phyloP scores from a whole-genome alignment of 2,113 vertebrate species.

The Taurulus bubalis region DNA sequence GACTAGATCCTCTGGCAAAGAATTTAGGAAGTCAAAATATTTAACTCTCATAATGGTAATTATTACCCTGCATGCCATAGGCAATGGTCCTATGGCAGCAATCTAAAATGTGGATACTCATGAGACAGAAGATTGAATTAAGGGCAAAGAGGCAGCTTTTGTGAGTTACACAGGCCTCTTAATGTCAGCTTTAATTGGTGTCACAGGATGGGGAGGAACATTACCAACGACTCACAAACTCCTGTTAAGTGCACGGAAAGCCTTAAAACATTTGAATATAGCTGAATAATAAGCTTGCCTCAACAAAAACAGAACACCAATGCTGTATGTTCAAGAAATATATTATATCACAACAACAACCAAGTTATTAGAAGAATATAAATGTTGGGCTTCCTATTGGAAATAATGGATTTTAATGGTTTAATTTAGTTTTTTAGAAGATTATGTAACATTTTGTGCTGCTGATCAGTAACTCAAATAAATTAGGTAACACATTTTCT shows the following conservation, averaged over 20 bases:
- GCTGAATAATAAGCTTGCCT: neutral
- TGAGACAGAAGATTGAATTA: slow-evolving; percentile 68
- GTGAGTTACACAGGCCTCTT: slow-evolving; percentile 42
- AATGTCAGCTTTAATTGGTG: slow-evolving; percentile 70
- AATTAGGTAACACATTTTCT: neutral
- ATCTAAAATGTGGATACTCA: slow-evolving; percentile 47
- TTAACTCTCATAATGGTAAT: neutral
- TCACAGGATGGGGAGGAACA: slow-evolving; percentile 70
- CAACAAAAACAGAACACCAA: neutral
- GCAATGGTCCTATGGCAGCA: slow-evolving; percentile 14
- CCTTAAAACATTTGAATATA: neutral
- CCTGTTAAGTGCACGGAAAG: slow-evolving; percentile 3
- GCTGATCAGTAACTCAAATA: neutral
- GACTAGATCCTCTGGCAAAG: neutral
- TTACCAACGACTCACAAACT: slow-evolving; percentile 14
- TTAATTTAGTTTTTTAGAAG: neutral
- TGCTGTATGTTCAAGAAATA: neutral
- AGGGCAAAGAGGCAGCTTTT: slow-evolving; percentile 47
- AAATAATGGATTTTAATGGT: neutral
- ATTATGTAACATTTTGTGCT: neutral
- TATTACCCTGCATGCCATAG: neutral
- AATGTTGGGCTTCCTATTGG: neutral
- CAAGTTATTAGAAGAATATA: neutral
- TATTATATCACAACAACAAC: neutral
- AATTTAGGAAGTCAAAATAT: neutral